These are phyloP conservation scores for Acanthosepion pharaonis DNA, from an alignment of 2,888 invertebrate species.

Conservation along the genomic window DNA sequence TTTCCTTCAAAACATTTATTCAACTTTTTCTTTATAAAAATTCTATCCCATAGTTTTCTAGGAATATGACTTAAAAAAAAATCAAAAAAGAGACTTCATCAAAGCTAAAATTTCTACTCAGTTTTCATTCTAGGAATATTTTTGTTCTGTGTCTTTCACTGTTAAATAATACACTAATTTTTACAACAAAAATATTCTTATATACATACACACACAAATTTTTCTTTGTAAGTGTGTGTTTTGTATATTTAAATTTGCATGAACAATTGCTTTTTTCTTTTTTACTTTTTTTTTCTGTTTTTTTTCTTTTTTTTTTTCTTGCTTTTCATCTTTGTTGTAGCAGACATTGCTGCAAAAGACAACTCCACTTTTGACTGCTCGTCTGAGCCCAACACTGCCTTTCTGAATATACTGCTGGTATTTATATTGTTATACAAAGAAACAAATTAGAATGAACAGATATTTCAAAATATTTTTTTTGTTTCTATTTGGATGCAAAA, in stretches of 20 bases:
- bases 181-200: too few relatives aligned
- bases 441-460: background rate
- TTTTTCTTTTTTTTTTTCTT: background rate
- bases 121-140: background rate
- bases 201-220: background rate
- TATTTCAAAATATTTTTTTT: background rate
- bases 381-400: background rate
- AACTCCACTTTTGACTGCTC: background rate
- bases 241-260: background rate
- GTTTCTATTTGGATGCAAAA: background rate
- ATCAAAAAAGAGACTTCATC: background rate
- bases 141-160: background rate
- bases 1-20: background rate
- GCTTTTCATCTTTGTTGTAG: background rate
- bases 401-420: background rate
- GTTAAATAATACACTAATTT: too few relatives aligned
- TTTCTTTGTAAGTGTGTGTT: background rate
- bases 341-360: background rate
- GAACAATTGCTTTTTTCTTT: background rate
- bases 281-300: background rate
- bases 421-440: background rate
- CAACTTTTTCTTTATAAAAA: background rate
- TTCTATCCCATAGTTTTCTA: background rate
- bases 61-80: background rate
- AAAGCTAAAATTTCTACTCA: background rate